A percentile compares a stretch with the other conserved stretches of the same genome.
These are phyloP conservation scores for Luperina testacea DNA, from an alignment of 2,888 invertebrate species.

Conservation along the genomic window DNA sequence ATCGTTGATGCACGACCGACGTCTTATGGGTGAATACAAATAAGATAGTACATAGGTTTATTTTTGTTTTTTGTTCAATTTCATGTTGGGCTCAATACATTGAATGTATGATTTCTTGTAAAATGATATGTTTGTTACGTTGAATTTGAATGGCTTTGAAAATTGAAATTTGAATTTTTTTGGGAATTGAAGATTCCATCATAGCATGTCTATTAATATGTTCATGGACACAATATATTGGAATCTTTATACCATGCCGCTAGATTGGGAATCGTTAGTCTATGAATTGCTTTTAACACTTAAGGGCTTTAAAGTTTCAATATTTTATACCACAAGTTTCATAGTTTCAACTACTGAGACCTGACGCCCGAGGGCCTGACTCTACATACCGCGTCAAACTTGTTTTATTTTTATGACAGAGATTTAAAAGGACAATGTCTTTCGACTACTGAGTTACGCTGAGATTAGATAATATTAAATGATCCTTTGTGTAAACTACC, in stretches of 20 bases:
- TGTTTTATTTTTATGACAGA: conserved; percentile 80
- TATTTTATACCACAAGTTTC: conserved; percentile 12
- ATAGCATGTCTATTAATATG: not conserved
- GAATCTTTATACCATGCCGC: not conserved
- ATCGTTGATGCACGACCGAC: conserved; percentile 73
- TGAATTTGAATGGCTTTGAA: not conserved
- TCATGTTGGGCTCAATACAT: conserved; percentile 19
- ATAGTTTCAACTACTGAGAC: conserved; percentile 10
- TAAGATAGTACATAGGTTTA: conserved; percentile 60
- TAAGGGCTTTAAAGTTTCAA: conserved; percentile 2
- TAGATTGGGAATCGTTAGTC: not conserved
- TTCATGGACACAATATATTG: not conserved
- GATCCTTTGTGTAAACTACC: conserved; percentile 76
- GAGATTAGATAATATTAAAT: conserved; percentile 82
- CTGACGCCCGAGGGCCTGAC: conserved; percentile 10
- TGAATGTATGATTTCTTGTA: conserved; percentile 25
- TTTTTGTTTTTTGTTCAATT: conserved; percentile 28
- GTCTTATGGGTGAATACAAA: conserved; percentile 66
- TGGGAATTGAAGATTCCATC: not conserved
- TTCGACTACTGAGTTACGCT: conserved; percentile 80
- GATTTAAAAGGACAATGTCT: conserved; percentile 79
- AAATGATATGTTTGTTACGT: conserved; percentile 19
- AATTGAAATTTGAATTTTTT: not conserved
- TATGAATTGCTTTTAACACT: not conserved
- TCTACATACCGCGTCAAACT: conserved; percentile 63